Evolutionary conservation across 2,888 invertebrate genomes (phyloP).

Genomic region (Rhopalosiphum nymphaeae): DNA sequence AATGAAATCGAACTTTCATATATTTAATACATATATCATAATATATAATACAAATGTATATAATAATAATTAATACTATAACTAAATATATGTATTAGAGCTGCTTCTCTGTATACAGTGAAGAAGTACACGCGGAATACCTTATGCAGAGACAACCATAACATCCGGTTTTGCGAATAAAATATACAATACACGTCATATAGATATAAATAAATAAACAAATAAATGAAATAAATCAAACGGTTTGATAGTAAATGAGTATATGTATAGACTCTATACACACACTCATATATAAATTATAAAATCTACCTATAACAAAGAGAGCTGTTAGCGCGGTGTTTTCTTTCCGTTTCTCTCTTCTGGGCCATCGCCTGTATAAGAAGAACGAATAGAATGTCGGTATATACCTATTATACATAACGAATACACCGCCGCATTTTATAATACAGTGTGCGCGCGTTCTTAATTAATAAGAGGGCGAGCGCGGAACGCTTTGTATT

Average conservation of each 20-base stretch:
- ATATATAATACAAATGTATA: not conserved
- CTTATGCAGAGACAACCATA: not conserved
- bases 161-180: constrained; percentile 48
- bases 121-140: constrained; percentile 16
- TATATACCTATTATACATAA: not conserved
- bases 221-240: constrained; percentile 47
- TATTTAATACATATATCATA: not conserved
- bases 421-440: not conserved
- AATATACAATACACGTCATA: constrained; percentile 15
- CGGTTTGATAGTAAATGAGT: not conserved
- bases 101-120: not conserved
- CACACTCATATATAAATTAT: not conserved
- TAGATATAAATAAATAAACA: not conserved
- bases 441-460: not conserved
- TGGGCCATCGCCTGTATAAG: not conserved
- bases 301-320: not conserved
- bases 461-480: constrained; percentile 62
- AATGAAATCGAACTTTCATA: not conserved
- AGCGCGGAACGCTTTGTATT: constrained; percentile 57
- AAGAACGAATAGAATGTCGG: not conserved
- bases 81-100: not conserved
- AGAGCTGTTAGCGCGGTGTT: not conserved
- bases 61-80: not conserved
- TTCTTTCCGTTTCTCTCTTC: not conserved
- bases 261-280: not conserved